A percentile compares a stretch with the other conserved stretches of the same genome.
Evolutionary conservation across 2,888 invertebrate species (phyloP).

Genomic region (Temnothorax rugatulus): DNA sequence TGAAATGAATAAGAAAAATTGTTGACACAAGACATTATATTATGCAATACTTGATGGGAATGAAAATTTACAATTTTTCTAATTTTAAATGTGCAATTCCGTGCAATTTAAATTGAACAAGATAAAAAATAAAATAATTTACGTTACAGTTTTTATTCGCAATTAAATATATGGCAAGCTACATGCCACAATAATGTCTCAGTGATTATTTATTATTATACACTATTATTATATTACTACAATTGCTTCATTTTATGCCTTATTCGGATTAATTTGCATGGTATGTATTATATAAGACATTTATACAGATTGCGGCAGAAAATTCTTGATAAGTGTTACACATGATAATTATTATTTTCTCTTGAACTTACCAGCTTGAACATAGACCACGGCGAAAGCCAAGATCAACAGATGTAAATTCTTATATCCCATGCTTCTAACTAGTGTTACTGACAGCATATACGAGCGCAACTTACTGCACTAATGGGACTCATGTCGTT

Average conservation of each 20-base stretch:
- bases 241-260: background rate
- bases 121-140: background rate
- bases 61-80: background rate
- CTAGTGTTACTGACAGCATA: background rate
- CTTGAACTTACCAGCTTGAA: constrained; percentile 8
- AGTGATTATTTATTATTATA: background rate
- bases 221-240: background rate
- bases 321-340: background rate
- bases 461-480: background rate
- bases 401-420: background rate
- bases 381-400: background rate
- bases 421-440: background rate
- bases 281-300: background rate
- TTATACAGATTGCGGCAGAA: background rate
- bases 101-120: background rate
- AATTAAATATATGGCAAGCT: background rate
- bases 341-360: background rate
- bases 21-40: background rate
- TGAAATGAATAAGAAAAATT: background rate
- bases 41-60: background rate
- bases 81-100: background rate
- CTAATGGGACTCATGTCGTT: background rate
- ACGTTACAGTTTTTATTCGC: background rate
- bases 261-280: background rate
- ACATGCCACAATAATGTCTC: background rate